Base-by-base conservation (phyloP, 2,888 invertebrate genomes). In the Chrysodeixis includens region DNA sequence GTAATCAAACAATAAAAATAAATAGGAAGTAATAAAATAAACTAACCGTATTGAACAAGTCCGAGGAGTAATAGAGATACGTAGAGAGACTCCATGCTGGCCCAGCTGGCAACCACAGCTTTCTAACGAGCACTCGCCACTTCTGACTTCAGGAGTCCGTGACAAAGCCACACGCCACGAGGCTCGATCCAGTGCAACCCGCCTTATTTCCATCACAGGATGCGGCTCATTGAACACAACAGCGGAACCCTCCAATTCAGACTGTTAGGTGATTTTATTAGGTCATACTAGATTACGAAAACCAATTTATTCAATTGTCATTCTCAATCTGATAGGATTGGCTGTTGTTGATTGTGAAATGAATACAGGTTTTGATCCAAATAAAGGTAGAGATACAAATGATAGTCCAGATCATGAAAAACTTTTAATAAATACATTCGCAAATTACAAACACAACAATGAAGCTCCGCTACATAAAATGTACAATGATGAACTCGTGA, bases 361-460 rank as follows among this genome's bases (percentile, higher is more conserved):
- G 1, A 14, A 16, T 32, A 16, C 22, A 16, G 35, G 46, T 61
- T 56, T 22, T 20, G 30, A 64, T 49, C 20, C 49, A 46, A 16
- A 18, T 53, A 30, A 40, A 20, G 7, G 6, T 1, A 14, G 22
- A 70, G 35, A n/a, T 53, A 8, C 6, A 51, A 67, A 67, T 78
- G n/a, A 88, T 87, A 87, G 59, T 62, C 80, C 66, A 62, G 46
- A 66, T 85, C 76, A 81, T 83, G 76, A 87, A 91, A 92, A 90
- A 89, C 85, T 81, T 92, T 92, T 92, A 92, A 92, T 92, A 92
- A 92, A 90, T 90, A 90, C 86, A 87, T 85, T 86, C 86, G 85
- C 86, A 88, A 83, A 81, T 83, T 83, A 88, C 90, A 92, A 92
- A 92, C 91, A 90, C 86, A 92, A 92, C 92, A 92, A 90, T 83